Evolutionary conservation across 2,113 vertebrate genomes (phyloP), one percentile per base, ranked within the genome.

Genomic region (Apus apus): DNA sequence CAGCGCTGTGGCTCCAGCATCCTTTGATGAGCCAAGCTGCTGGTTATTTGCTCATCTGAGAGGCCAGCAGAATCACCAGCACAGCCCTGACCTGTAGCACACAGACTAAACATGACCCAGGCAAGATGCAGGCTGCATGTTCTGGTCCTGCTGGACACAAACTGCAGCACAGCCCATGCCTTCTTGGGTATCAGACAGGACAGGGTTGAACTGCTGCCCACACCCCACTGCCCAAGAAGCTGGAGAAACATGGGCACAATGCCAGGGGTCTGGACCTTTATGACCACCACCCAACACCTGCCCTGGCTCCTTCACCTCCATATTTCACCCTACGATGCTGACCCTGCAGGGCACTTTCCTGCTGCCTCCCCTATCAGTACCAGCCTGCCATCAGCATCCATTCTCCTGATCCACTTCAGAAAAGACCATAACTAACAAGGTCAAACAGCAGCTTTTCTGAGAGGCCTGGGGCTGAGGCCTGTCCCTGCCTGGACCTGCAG

Each of bases 231-330:
- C 29, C 45, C 38, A 56, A 23, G 30, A 51, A 58, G 15, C 50
- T 23, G 50, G 36, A 85, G 30, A 80, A 88, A 62, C 6, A 56
- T 19, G 15, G 36, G 22, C 0, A 0, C 10, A 25, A 11, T 21
- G 13, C 70, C 65, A 34, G 20, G 9, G 6, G 5, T 91, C 51
- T 75, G 30, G 20, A 54, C 27, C 53, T 29, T 64, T 36, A 68
- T 30, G 6, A 58, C 7, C 30, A 82, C 7, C n/a, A 82, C 21
- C 3, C n/a, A 43, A 32, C 3, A 6, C 14, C 22, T 7, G 1
- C 18, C 10, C 14, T 2, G 0, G 27, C 13, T 81, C 51, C 22
- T 77, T 45, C 58, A 36, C 36, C 29, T 58, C 68, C 4, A 0
- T 23, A 54, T 34, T 78, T 67, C 72, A 67, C 11, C 38, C 10